Evolutionary conservation across 2,113 vertebrate species (phyloP).

Genomic region (Ammospiza caudacuta): DNA sequence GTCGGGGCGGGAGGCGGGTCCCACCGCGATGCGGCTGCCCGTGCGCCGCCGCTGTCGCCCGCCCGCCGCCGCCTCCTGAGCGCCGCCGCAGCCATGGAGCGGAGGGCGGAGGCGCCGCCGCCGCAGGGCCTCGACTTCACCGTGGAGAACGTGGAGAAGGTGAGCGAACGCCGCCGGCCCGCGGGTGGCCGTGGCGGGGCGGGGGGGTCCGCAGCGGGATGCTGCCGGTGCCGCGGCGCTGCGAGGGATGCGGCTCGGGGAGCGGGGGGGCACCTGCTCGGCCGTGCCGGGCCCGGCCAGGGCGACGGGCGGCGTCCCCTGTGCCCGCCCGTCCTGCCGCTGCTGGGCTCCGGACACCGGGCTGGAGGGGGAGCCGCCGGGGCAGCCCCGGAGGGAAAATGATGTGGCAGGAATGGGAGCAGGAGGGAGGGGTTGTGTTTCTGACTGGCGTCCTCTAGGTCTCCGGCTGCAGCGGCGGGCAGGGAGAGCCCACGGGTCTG

Average conservation of each 20-base stretch:
- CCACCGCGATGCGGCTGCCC: too few relatives aligned
- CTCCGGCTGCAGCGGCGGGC: not conserved
- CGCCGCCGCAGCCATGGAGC: conserved; percentile 39
- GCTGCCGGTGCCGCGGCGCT: not conserved
- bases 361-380: not conserved
- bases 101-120: conserved; percentile 22
- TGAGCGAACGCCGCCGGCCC: conserved; percentile 43
- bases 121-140: conserved; percentile 89
- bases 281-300: not conserved
- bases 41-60: too few relatives aligned
- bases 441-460: not conserved
- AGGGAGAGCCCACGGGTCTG: not conserved
- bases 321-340: not conserved
- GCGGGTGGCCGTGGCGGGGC: not conserved
- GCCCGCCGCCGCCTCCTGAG: not conserved
- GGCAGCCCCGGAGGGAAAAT: not conserved
- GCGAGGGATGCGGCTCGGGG: not conserved
- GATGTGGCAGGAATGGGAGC: conserved; percentile 24
- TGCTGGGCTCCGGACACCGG: not conserved
- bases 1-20: too few relatives aligned
- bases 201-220: not conserved
- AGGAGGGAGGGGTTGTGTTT: not conserved
- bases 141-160: conserved; percentile 97
- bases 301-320: not conserved
- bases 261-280: not conserved